Conservation (phyloP, 2,113 vertebrate genomes). For the Dipodomys stephensi region DNA sequence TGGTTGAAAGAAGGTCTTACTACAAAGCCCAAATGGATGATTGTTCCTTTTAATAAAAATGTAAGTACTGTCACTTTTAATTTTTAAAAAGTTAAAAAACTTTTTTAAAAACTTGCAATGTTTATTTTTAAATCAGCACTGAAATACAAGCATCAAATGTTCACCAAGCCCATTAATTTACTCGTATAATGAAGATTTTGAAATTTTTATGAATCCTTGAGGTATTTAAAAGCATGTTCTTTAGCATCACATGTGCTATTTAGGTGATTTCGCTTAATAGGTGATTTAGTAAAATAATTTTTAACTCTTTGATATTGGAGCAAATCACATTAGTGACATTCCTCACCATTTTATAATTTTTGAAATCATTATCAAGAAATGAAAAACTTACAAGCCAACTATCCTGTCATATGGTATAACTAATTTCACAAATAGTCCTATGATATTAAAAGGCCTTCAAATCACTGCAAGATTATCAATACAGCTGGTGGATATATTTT, state of each 20-base stretch:
- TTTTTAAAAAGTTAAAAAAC: too few species aligned
- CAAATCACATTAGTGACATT: constrained; percentile 57
- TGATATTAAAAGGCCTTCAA: constrained; percentile 59
- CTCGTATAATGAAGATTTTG: not conserved
- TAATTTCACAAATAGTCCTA: constrained; percentile 75
- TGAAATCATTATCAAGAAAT: constrained; percentile 60
- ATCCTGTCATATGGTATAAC: constrained; percentile 64
- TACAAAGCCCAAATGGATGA: not conserved
- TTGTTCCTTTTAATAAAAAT: not conserved
- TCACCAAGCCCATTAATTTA: not conserved
- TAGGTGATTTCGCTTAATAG: constrained; percentile 35
- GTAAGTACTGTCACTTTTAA: not conserved
- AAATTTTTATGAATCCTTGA: not conserved
- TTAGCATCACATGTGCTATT: not conserved
- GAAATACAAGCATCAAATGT: not conserved
- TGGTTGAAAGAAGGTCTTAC: not conserved
- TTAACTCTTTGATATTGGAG: constrained; percentile 52
- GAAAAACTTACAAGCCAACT: constrained; percentile 45
- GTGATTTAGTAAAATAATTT: constrained; percentile 64
- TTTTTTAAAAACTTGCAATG: too few species aligned
- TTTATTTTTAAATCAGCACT: not conserved
- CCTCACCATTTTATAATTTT: constrained; percentile 58
- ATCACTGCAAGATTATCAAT: constrained; percentile 77
- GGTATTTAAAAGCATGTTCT: not conserved
- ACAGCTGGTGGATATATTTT: constrained; percentile 82